Evolutionary conservation across 2,797 vertebrate species (phyloP), one percentile per base, ranked within the genome.

Genomic region (Helostoma temminkii): DNA sequence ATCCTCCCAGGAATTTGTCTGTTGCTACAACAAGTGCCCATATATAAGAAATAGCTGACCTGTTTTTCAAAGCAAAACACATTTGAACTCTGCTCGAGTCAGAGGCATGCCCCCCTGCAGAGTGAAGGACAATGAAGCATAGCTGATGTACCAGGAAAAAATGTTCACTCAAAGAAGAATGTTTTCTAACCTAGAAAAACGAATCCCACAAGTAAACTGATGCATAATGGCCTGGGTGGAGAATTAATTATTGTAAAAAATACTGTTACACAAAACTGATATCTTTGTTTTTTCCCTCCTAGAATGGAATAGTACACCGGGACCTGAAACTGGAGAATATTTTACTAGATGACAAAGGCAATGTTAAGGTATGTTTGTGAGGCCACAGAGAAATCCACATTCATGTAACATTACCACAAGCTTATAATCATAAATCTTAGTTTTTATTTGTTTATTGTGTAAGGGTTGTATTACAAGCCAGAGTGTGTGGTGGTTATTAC

Each of bases 311-410:
- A 6, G 98, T 99, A 3, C 98, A 99, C 89, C 93, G 97, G 2
- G 98, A 99, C 88, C 94, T 99, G 89, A 99, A 99, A 87, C 91
- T 99, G 85, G 98, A 99, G 87, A 99, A 99, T 89, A 99, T 99
- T 91, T 95, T 99, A 65, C 89, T 99, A 7, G 97, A 99, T 24
- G 89, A 92, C 18, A 94, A 90, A 0, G 95, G 96, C 39, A 97
- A 98, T 67, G 95, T 99, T 69, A 99, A 99, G 95, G 98, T 99
- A 84, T 25, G 73, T 12, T 26, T 12, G 42, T 22, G 3, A 5
- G 28, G 21, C 18, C 28, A 16, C 12, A 7, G 39, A 37, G 41
- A 53, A 18, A 46, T 32, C 24, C 12, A 22, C 2, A 11, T 3
- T 47, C 11, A 45, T 54, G 54, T 49, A 15, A 19, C 19, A 26